Base-by-base conservation (phyloP, 2,888 invertebrate genomes). In the Drosophila aldrichi region DNA sequence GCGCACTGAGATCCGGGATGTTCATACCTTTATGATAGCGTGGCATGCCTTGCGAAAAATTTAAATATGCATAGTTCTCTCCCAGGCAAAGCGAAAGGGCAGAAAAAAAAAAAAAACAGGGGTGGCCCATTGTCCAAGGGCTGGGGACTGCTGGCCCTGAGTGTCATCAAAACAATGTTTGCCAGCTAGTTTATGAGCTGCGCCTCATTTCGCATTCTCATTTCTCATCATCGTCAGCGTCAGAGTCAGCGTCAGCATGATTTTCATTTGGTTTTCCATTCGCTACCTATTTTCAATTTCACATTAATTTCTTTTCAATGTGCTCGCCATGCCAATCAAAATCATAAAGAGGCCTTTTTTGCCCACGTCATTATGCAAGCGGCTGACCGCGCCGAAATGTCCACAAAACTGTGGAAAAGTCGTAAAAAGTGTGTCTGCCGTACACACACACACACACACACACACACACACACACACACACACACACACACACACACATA, bases 161-260 rank as follows among this genome's bases (percentile, higher is more conserved):
- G 86, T 88, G 85, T 86, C 86, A 86, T 86, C 86, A 86, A 82
- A 89, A 86, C 86, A 86, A 84, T 87, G 85, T 86, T 86, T 85
- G 81, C 62, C 81, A 71, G 81, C 60, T 87, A 88, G 88, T 87
- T 87, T 87, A 87, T 89, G 89, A 85, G 87, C 79, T 84, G 81
- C 66, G 81, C 62, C 76, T 81, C 79, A 83, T 71, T 38, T 38
- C 36, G 32, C 32, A 32, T 82, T 61, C 65, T 51, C 64, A 51
- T 63, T 82, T 62, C 65, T 65, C 65, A 51, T 64, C 64, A 77
- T 57, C 68, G 18, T 54, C 60, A 41, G 46, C 60, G 18, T 48
- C 38, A 18, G 68, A 64, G 20, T 52, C 60, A 40, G 52, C 60
- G 18, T 41, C 38, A 22, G 69, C 69, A 65, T 44, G 68, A 44